A percentile compares a stretch with the other conserved stretches of the same genome.
phyloP scores from a whole-genome alignment of 1,140 invertebrate species.

The Drosophila fuyamai region DNA sequence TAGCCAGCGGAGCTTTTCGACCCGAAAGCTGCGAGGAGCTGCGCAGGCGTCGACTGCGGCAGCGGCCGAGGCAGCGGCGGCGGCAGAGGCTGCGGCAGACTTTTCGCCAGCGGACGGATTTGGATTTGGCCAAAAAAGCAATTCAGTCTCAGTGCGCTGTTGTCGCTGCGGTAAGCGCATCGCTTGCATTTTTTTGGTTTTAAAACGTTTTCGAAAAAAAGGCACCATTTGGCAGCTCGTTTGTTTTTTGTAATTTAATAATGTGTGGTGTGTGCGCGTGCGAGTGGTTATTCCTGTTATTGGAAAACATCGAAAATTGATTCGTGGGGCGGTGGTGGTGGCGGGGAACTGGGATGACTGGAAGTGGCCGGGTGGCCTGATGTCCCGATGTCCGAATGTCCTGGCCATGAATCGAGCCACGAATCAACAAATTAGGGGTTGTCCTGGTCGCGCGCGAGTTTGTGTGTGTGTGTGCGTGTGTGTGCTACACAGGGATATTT shows the following conservation, averaged over 20 bases:
- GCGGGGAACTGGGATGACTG: neutral
- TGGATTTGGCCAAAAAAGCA: conserved; percentile 59
- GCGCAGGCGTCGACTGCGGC: conserved; percentile 20
- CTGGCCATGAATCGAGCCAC: conserved; percentile 36
- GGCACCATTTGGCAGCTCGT: neutral
- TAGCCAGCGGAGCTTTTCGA: conserved; percentile 43
- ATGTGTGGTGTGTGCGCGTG: conserved; percentile 9
- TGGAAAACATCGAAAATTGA: conserved; percentile 31
- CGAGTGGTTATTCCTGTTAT: conserved; percentile 53
- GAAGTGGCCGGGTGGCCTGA: conserved; percentile 21
- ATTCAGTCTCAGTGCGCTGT: conserved; percentile 70
- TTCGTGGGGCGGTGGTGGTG: neutral
- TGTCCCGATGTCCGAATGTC: conserved; percentile 36
- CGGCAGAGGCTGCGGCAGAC: conserved; percentile 19
- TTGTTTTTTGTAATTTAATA: conserved; percentile 23
- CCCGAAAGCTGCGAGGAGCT: conserved; percentile 35
- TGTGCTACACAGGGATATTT: conserved; percentile 2
- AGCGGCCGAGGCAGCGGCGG: conserved; percentile 16
- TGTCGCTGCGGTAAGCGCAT: conserved; percentile 74
- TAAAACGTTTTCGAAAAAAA: neutral
- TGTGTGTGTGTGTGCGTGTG: neutral
- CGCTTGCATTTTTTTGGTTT: conserved; percentile 19
- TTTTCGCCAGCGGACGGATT: conserved; percentile 38
- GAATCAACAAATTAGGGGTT: conserved; percentile 49
- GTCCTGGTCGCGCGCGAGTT: conserved; percentile 14